Evolutionary conservation across 53 echinoderm and acorn worm species (phyloP), one percentile per base, ranked within the genome.

Genomic region (Holothuria scabra): DNA sequence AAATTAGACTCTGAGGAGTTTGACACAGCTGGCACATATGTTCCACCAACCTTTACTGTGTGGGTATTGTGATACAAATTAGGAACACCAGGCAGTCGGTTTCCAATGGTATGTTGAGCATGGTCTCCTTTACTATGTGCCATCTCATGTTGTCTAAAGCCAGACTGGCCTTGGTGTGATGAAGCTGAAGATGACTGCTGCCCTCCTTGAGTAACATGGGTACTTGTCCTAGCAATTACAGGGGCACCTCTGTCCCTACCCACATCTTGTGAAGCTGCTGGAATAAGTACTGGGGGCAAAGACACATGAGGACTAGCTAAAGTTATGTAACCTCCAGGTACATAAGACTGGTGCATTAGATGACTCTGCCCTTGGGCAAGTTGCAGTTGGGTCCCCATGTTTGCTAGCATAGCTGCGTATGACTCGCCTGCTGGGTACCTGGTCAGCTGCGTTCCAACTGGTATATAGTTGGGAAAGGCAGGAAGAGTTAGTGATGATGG

Each of bases 321-420:
- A n/a, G 84, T 67, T 1, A 84, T 84, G 85, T 89, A 89, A n/a
- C 89, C 89, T 35, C 89, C 68, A 22, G 78, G 89, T 32, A 89
- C 59, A 80, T 89, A 89, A 48, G 89, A 85, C 32, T 80, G 85
- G 20, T 83, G 76, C 48, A 74, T 82, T 32, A 90, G 37, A 22
- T 81, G 87, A 61, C 83, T 69, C 31, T 87, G 87, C 31, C 74
- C 91, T 46, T 91, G 95, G 7, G 93, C 90, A 76, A 93, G 90
- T 67, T 95, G 95, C 13, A 92, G 90, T 30, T 96, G 97, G 64
- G 74, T 96, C 52, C 97, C 97, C 91, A 96, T 96, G 65, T 91
- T 96, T 20, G 97, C 97, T 46, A 96, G 61, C 97, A 96, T 96
- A 21, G 93, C 97, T 26, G 97, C 93, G 65, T 94, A 96, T 13